Percentiles rank a stretch among this genome's conserved stretches.
Evolutionary conservation across 2,113 vertebrate species (phyloP).

Genomic region (Periophthalmodon schlosseri): DNA sequence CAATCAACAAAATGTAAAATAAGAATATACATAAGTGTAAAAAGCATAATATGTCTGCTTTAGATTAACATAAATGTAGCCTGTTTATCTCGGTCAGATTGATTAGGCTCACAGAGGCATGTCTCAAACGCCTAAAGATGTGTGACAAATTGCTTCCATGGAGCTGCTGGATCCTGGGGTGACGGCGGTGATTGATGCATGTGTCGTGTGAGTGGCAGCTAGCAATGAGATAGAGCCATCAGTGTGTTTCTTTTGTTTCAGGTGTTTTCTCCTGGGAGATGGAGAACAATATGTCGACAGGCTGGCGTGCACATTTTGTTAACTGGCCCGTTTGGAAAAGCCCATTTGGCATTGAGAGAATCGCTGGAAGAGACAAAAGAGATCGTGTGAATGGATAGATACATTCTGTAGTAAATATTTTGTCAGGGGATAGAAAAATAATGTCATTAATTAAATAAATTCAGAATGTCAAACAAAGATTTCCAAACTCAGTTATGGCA

Average conservation of each 20-base stretch:
- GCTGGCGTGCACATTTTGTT: constrained; percentile 59
- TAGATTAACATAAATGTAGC: constrained; percentile 61
- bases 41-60: background rate
- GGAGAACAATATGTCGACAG: constrained; percentile 52
- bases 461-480: no score
- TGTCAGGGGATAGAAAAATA: background rate
- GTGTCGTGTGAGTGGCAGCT: constrained; percentile 68
- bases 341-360: constrained; percentile 39
- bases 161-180: constrained; percentile 49
- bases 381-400: background rate
- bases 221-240: constrained; percentile 69
- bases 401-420: background rate
- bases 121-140: constrained; percentile 57
- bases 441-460: background rate
- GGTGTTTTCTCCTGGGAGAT: constrained; percentile 49
- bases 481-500: no score
- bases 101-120: constrained; percentile 60
- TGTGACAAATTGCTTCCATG: constrained; percentile 67
- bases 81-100: constrained; percentile 57
- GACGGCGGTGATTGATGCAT: constrained; percentile 69
- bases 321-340: constrained; percentile 40
- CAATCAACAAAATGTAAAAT: background rate
- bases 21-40: background rate
- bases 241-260: constrained; percentile 59
- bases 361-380: constrained; percentile 34